These are phyloP conservation scores for Antechinus stuartii DNA, from an alignment of 2,113 vertebrate genomes.

Conservation along the genomic window DNA sequence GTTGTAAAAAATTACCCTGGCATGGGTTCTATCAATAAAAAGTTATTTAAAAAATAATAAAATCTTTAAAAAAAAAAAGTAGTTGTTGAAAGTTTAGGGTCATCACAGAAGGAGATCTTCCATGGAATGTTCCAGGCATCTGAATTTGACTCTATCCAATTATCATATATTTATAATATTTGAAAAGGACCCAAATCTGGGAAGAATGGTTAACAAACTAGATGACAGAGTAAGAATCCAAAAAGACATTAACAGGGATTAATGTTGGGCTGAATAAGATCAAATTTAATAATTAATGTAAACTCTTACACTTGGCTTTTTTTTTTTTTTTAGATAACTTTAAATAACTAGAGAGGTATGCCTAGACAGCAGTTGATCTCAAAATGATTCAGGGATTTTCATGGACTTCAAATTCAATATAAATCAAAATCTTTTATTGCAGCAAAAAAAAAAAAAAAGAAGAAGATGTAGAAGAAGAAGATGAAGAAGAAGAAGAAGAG, in stretches of 20 bases:
- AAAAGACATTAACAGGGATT: background rate
- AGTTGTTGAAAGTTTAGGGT: background rate
- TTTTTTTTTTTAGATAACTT: background rate
- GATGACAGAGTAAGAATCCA: background rate
- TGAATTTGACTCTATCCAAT: background rate
- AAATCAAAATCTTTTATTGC: background rate
- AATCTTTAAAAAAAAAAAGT: background rate
- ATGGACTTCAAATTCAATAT: background rate
- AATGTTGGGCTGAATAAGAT: background rate
- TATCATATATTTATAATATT: background rate
- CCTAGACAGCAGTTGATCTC: background rate
- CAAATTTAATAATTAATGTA: background rate
- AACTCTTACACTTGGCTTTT: background rate
- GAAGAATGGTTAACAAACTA: background rate
- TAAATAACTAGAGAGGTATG: background rate
- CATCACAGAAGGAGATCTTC: background rate
- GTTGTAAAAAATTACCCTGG: no score
- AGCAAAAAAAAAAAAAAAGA: background rate
- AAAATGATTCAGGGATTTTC: background rate
- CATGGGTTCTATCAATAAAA: no score
- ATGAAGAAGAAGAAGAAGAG: no score
- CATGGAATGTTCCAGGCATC: background rate
- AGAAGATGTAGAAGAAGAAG: no score
- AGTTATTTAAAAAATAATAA: no score
- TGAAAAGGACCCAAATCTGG: background rate